Evolutionary conservation across 2,797 vertebrate genomes (phyloP).

Genomic region (Tapera naevia): DNA sequence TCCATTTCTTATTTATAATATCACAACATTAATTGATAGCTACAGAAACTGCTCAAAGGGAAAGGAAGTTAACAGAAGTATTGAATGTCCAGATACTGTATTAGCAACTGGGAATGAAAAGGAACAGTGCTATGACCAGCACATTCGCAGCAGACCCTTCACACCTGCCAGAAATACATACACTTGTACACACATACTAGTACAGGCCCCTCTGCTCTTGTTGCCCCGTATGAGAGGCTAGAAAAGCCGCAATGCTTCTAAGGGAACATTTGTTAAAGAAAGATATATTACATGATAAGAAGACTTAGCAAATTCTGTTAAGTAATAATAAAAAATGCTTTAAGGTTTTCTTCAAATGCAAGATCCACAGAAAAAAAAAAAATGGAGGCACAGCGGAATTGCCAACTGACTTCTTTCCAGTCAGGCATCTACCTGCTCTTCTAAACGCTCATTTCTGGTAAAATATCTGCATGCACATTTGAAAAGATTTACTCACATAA

Average conservation of each 20-base stretch:
- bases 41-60: neutral
- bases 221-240: neutral
- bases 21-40: neutral
- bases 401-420: neutral
- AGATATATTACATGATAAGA: neutral
- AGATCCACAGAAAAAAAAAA: neutral
- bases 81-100: neutral
- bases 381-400: neutral
- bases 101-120: neutral
- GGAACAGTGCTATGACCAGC: neutral
- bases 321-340: neutral
- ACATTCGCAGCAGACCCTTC: neutral
- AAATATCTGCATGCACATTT: neutral
- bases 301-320: neutral
- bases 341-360: neutral
- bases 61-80: neutral
- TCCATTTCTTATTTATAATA: neutral
- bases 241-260: neutral
- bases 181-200: too few relatives aligned
- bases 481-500: neutral
- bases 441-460: neutral
- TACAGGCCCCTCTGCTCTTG: rapidly evolving
- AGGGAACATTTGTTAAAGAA: neutral
- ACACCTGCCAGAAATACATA: rapidly evolving
- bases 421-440: neutral